Conservation (phyloP, 2,797 vertebrate genomes). For the Neopelma chrysocephalum region DNA sequence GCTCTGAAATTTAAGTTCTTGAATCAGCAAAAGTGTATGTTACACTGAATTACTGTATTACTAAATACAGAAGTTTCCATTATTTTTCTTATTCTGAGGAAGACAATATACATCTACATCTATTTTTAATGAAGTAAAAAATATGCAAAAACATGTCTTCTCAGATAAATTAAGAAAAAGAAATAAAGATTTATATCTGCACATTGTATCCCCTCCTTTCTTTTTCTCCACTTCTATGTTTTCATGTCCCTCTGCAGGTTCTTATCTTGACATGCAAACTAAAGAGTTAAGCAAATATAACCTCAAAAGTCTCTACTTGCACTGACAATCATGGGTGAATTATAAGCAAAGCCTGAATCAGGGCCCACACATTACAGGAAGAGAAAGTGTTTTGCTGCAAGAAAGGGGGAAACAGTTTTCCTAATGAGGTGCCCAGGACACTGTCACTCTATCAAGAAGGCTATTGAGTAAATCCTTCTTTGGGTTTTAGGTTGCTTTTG, state of each 20-base stretch:
- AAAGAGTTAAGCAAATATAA: conserved; percentile 17
- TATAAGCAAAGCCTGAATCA: background rate
- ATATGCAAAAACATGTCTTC: background rate
- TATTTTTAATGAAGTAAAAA: background rate
- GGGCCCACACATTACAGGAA: background rate
- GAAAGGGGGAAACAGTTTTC: background rate
- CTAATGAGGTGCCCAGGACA: background rate
- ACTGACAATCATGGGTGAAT: background rate
- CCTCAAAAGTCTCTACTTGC: background rate
- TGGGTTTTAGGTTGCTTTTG: background rate
- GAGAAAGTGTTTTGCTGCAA: background rate
- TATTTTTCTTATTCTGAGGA: background rate
- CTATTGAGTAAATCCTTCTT: background rate
- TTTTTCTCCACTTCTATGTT: background rate
- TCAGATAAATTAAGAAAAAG: background rate
- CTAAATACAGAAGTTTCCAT: background rate
- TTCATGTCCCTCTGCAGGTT: background rate
- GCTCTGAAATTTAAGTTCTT: background rate
- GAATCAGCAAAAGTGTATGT: background rate
- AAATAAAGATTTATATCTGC: background rate
- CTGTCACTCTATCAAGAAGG: background rate
- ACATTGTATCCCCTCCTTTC: background rate
- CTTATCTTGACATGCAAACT: background rate
- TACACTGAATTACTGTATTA: background rate
- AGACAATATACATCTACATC: background rate